Evolutionary conservation across 2,888 invertebrate genomes (phyloP).

Genomic region (Urechis unicinctus): DNA sequence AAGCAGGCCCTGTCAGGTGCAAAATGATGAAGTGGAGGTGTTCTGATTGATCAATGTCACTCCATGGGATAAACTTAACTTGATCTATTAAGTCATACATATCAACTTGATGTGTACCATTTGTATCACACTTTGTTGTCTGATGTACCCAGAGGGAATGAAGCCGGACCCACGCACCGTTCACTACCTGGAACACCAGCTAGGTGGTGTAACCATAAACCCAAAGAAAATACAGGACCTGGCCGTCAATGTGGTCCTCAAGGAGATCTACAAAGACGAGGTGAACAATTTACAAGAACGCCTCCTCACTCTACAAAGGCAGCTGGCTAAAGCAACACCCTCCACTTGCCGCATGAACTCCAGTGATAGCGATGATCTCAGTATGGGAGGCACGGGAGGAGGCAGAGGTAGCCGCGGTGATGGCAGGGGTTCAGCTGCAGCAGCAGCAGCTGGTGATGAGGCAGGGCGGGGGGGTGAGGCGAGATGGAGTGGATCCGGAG

Average conservation of each 20-base stretch:
- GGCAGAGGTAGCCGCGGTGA: too few species aligned
- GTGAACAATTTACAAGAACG: slow-evolving; percentile 9
- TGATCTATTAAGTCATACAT: too few species aligned
- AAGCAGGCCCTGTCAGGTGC: neutral
- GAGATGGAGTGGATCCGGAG: neutral
- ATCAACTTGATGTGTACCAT: too few species aligned
- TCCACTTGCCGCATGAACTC: neutral
- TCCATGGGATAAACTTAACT: too few species aligned
- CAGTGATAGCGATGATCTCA: neutral
- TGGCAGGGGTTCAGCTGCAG: neutral
- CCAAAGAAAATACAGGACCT: slow-evolving; percentile 5
- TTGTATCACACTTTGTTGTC: neutral
- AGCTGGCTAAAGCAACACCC: neutral
- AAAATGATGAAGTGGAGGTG: neutral
- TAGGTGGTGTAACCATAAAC: slow-evolving; percentile 1
- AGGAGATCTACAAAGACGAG: slow-evolving; percentile 14
- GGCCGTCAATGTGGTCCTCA: slow-evolving; percentile 9
- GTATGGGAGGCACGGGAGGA: too few species aligned
- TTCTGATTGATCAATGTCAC: too few species aligned
- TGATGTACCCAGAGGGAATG: neutral
- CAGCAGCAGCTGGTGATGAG: neutral
- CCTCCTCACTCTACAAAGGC: slow-evolving; percentile 5
- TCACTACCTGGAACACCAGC: slow-evolving; percentile 6
- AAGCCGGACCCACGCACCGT: slow-evolving; percentile 2
- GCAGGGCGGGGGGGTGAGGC: neutral